Conservation (phyloP, 2,888 invertebrate genomes). For the Xanthorhoe spadicearia region DNA sequence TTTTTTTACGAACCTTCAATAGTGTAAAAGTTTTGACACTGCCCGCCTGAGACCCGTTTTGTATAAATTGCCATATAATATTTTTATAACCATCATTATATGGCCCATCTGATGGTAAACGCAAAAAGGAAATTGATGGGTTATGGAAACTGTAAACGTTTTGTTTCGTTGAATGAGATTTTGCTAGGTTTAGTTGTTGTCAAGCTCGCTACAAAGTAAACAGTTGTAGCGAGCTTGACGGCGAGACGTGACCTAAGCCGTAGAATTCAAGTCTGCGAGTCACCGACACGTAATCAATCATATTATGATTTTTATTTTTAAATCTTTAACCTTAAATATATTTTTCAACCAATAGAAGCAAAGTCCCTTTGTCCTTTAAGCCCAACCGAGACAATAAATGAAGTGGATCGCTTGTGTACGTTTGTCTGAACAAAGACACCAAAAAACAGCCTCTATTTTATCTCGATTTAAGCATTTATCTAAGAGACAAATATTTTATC, state of each 20-base stretch:
- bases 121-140: too few species aligned
- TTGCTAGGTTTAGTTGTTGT: too few species aligned
- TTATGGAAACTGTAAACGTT: too few species aligned
- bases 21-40: conserved; percentile 41
- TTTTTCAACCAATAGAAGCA: neutral
- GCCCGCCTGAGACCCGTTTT: conserved; percentile 24
- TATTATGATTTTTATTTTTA: neutral
- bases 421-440: conserved; percentile 2
- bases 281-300: neutral
- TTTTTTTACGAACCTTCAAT: conserved; percentile 42
- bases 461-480: conserved; percentile 7
- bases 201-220: too few species aligned
- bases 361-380: neutral
- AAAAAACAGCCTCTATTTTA: conserved; percentile 14
- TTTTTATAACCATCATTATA: too few species aligned
- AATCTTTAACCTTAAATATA: neutral
- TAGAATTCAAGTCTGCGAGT: neutral
- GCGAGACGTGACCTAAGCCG: neutral
- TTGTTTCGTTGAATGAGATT: too few species aligned
- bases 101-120: too few species aligned
- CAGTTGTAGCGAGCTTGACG: too few species aligned
- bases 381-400: conserved; percentile 11
- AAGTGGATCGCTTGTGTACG: neutral
- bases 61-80: conserved; percentile 16
- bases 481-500: conserved; percentile 15